Conservation (phyloP, 2,888 invertebrate genomes). For the Platycheirus rosarum region DNA sequence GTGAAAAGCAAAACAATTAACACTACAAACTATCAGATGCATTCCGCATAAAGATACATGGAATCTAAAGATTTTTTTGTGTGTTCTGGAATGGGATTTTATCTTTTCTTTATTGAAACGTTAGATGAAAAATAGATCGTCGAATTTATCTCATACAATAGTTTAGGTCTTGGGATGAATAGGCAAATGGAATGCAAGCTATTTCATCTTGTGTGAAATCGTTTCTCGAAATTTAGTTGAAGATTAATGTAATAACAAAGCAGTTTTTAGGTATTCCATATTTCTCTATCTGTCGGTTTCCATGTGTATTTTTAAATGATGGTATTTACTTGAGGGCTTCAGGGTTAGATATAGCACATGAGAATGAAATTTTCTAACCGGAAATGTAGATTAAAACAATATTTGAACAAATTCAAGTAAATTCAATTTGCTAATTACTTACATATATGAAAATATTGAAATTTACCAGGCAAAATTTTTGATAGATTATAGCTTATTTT, state of each 20-base stretch:
- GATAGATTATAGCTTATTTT: too few species aligned
- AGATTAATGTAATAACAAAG: conserved; percentile 30
- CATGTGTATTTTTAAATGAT: not conserved
- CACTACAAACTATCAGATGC: conserved; percentile 25
- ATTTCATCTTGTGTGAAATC: conserved; percentile 44
- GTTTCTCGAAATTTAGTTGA: conserved; percentile 28
- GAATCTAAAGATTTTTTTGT: conserved; percentile 1
- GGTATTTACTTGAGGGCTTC: conserved; percentile 28
- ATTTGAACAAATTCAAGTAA: too few species aligned
- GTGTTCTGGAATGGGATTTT: not conserved
- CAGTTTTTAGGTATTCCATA: conserved; percentile 18
- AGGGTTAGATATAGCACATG: conserved; percentile 22
- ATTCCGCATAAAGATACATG: not conserved
- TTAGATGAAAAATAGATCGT: conserved; percentile 24
- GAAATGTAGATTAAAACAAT: too few species aligned
- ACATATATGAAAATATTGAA: too few species aligned
- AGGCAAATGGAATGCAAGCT: conserved; percentile 50
- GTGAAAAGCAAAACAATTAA: conserved; percentile 55
- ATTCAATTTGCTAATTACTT: too few species aligned
- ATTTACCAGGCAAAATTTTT: too few species aligned
- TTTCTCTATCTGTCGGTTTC: too few species aligned
- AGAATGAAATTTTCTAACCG: too few species aligned
- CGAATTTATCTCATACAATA: conserved; percentile 9
- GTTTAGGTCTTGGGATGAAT: not conserved
- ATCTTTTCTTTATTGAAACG: not conserved